Evolutionary conservation across 2,888 invertebrate genomes (phyloP).

Genomic region (Rhodophaea formosa): DNA sequence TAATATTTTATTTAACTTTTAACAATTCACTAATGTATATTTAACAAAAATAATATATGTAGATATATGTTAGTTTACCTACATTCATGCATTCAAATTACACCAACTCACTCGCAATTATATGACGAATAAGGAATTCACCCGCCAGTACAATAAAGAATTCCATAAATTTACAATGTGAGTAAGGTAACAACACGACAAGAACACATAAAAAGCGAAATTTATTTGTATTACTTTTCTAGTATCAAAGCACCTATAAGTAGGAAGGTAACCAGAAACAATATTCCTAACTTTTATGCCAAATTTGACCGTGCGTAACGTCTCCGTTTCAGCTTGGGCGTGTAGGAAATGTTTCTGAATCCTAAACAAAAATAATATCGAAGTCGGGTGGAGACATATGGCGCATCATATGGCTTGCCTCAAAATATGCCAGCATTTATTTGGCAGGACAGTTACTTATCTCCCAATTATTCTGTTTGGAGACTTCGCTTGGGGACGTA

Average conservation of each 20-base stretch:
- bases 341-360: conserved; percentile 29
- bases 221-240: conserved; percentile 17
- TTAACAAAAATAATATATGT: too few relatives aligned
- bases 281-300: conserved; percentile 22
- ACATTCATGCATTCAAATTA: too few relatives aligned
- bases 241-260: conserved; percentile 4
- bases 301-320: too few relatives aligned
- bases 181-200: conserved; percentile 15
- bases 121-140: not conserved
- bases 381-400: conserved; percentile 32
- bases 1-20: too few relatives aligned
- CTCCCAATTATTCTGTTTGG: conserved; percentile 24
- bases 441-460: conserved; percentile 34
- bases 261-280: conserved; percentile 21
- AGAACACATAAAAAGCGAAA: conserved; percentile 23
- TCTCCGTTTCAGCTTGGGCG: too few relatives aligned
- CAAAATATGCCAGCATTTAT: conserved; percentile 33
- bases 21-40: too few relatives aligned
- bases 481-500: not conserved
- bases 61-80: too few relatives aligned
- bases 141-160: conserved; percentile 2
- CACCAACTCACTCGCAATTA: not conserved
- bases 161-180: conserved; percentile 15
- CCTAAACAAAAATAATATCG: conserved; percentile 33
- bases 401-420: conserved; percentile 24